Conservation (phyloP, 2,113 vertebrate genomes). For the Sapajus apella region DNA sequence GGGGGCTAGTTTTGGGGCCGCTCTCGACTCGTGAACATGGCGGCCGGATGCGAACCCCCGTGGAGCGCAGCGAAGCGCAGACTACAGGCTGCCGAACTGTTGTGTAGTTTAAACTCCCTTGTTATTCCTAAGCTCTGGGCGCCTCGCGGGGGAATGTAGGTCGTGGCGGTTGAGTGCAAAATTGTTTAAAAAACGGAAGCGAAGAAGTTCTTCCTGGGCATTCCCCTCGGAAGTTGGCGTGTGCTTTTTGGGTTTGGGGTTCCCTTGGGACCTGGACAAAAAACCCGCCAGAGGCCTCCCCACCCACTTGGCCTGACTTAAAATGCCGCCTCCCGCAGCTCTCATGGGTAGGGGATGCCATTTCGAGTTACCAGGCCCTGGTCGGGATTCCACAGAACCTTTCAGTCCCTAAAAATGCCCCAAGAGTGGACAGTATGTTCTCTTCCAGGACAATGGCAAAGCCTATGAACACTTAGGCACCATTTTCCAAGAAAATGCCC, state of each 20-base stretch:
- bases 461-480: not conserved
- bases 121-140: not conserved
- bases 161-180: not conserved
- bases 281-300: not conserved
- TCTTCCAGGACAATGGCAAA: not conserved
- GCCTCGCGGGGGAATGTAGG: not conserved
- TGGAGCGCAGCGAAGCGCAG: not conserved
- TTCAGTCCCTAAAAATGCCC: not conserved
- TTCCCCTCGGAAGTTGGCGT: slow-evolving; percentile 62
- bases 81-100: not conserved
- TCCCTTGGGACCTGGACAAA: not conserved
- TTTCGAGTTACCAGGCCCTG: not conserved
- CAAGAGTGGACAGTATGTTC: not conserved
- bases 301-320: not conserved
- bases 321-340: no score
- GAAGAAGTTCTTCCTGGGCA: slow-evolving; percentile 46
- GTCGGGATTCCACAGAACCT: not conserved
- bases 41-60: slow-evolving; percentile 28
- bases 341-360: not conserved
- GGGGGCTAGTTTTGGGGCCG: slow-evolving; percentile 57
- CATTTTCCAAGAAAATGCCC: not conserved
- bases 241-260: not conserved
- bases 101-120: not conserved
- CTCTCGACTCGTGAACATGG: slow-evolving; percentile 69
- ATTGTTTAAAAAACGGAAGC: slow-evolving; percentile 4